Conservation (phyloP, 2,113 vertebrate species). For the Bubo blakistoni region DNA sequence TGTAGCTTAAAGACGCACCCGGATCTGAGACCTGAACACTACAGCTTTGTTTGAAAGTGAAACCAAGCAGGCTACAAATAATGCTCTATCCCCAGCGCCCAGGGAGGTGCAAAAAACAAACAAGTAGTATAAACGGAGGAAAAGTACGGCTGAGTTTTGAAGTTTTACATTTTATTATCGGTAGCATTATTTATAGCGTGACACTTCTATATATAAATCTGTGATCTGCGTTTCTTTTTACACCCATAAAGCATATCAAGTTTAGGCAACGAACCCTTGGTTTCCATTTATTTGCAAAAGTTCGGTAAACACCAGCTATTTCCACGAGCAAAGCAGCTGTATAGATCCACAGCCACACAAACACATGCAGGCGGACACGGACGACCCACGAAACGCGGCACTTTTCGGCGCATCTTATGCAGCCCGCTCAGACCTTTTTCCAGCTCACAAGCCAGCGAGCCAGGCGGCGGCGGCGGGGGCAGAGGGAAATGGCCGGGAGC, state of each 20-base stretch:
- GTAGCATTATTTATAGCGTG: slow-evolving; percentile 21
- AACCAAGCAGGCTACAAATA: slow-evolving; percentile 42
- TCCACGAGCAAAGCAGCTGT: neutral
- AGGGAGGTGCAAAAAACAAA: neutral
- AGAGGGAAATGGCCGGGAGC: neutral
- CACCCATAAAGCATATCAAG: neutral
- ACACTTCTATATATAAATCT: neutral
- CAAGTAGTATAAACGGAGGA: neutral
- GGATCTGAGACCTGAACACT: slow-evolving; percentile 20
- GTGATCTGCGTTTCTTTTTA: neutral
- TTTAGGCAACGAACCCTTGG: neutral
- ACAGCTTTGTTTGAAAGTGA: slow-evolving; percentile 57
- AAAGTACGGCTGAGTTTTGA: neutral
- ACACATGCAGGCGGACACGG: neutral
- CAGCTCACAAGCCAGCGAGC: neutral
- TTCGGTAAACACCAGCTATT: neutral
- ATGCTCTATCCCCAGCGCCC: neutral
- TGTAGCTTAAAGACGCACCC: neutral
- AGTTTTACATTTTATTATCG: slow-evolving; percentile 39
- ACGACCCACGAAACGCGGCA: neutral
- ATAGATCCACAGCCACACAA: neutral
- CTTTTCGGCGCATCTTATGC: neutral
- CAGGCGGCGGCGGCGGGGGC: neutral
- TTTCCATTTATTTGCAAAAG: neutral
- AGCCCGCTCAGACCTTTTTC: neutral